Conservation (phyloP, 2,113 vertebrate species). For the Nansenia antarctica region DNA sequence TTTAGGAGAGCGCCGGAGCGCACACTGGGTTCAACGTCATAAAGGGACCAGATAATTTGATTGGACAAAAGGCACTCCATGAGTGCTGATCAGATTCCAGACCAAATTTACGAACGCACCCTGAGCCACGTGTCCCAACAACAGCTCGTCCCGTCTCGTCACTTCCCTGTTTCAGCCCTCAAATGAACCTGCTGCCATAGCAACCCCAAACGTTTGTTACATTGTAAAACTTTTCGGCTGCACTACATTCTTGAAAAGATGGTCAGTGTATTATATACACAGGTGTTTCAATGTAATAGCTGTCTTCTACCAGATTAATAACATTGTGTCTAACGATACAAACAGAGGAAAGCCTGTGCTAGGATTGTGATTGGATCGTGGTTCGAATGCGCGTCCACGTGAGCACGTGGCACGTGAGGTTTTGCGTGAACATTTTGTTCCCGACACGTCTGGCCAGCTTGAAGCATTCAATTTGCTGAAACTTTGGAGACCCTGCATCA, state of each 20-base stretch:
- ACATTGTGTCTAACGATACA: not conserved
- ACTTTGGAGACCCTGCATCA: not conserved
- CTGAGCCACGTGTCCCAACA: constrained; percentile 74
- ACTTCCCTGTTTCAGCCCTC: constrained; percentile 61
- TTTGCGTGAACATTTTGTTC: constrained; percentile 67
- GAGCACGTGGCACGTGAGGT: constrained; percentile 54
- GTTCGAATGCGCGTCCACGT: constrained; percentile 47
- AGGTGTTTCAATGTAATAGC: too few relatives aligned
- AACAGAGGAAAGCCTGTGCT: not conserved
- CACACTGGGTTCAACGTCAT: too few relatives aligned
- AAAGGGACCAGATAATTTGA: too few relatives aligned
- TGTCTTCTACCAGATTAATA: not conserved
- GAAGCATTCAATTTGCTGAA: not conserved
- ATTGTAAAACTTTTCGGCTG: not conserved
- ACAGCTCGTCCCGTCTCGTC: constrained; percentile 66
- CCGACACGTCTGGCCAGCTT: not conserved
- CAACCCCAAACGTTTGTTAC: constrained; percentile 56
- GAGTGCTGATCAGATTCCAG: too few relatives aligned
- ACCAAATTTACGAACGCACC: too few relatives aligned
- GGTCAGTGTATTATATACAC: too few relatives aligned
- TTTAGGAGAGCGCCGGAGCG: too few relatives aligned
- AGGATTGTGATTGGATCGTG: constrained; percentile 53
- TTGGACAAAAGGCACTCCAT: too few relatives aligned
- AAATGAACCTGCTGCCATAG: constrained; percentile 68
- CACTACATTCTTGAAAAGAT: not conserved